Base-by-base conservation (phyloP, 2,113 vertebrate genomes). In the Spheniscus mendiculus region DNA sequence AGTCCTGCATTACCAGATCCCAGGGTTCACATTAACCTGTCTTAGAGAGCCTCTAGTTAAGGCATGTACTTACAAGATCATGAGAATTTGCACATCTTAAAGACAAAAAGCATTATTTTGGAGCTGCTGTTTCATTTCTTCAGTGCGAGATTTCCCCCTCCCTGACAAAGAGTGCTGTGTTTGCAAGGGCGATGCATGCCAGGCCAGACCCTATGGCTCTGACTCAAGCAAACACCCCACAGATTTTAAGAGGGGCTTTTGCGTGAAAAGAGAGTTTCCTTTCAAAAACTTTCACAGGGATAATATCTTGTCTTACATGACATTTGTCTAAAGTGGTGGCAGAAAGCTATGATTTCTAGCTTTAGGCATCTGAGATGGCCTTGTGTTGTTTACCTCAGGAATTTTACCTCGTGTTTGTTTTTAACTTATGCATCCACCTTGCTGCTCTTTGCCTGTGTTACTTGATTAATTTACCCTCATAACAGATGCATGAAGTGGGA, bases 81-180 rank as follows among this genome's bases (percentile, higher is more conserved):
- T 36, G 11, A 82, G 62, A 91, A 83, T 80, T 13, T 38, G 14
- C 36, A 58, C 23, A 45, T 58, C 63, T 85, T 76, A 27, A 72
- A 83, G 53, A 62, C 20, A 87, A 80, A 91, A 4, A 1, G 1
- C 15, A 29, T 69, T 45, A 29, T 53, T 92, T 65, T 69, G 53
- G 40, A 90, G 71, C n/a, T 93, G 50, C 40, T 59, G 17, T 53
- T 93, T 76, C 12, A 34, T 69, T 69, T 95, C 27, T 76, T 62
- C 69, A n/a, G 27, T n/a, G 49, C 5, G 8, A 95, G 30, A 71
- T 40, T 65, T 87, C n/a, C 22, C 44, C 61, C 56, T 72, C 44
- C 61, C 56, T 72, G 40, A 40, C 0, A 0, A 49, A 63, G 40
- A 63, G 9, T 2, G 3, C 52, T 72, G 61, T 2, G 0, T 45